Conservation (phyloP, 2,113 vertebrate species). For the Hyaena hyaena region DNA sequence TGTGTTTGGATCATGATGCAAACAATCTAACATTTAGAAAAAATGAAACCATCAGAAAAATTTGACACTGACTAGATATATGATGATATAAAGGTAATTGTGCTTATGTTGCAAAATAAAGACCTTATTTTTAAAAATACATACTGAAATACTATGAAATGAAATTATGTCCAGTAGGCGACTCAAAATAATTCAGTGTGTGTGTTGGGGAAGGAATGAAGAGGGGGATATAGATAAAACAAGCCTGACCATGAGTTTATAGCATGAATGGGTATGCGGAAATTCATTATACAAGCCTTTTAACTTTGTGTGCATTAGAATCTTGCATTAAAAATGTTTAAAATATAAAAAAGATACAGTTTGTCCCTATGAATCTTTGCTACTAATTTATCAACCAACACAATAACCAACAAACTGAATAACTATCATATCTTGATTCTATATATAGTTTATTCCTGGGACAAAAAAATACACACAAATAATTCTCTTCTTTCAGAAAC, state of each 20-base stretch:
- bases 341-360: neutral
- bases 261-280: neutral
- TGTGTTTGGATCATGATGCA: neutral
- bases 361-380: neutral
- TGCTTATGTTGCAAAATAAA: neutral
- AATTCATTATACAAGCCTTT: neutral
- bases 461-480: neutral
- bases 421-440: neutral
- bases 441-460: neutral
- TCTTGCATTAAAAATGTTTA: neutral
- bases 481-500: neutral
- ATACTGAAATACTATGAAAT: neutral
- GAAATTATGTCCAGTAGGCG: neutral
- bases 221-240: neutral
- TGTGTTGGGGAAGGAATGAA: neutral
- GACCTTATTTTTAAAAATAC: neutral
- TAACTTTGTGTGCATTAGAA: neutral
- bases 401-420: neutral
- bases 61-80: neutral
- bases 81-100: neutral
- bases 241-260: neutral
- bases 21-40: slow-evolving; percentile 3
- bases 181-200: neutral
- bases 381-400: neutral
- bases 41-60: neutral